A percentile compares a stretch with the other conserved stretches of the same genome.
Evolutionary conservation across 30 jellyfish, hydroid and myxozoan genomes (phyloP).

Genomic region (Aurelia aurita complex sp. Pacific): DNA sequence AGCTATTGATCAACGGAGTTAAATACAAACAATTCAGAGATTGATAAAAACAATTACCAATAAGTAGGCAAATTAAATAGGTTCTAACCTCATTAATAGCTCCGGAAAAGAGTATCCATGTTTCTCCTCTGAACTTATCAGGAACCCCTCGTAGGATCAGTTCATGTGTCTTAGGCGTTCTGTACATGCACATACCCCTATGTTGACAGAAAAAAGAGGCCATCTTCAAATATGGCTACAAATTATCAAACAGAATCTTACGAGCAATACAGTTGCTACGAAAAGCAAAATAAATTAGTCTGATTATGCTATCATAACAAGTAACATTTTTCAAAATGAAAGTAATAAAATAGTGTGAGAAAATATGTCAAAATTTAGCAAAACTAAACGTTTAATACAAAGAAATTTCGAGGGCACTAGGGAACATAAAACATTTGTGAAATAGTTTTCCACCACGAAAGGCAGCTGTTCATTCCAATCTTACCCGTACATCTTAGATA

Average conservation of each 20-base stretch:
- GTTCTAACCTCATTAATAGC: constrained; percentile 88
- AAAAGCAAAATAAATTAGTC: too few relatives aligned
- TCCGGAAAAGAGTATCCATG: constrained; percentile 94
- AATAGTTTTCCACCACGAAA: too few relatives aligned
- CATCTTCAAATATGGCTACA: not conserved
- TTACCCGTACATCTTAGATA: too few relatives aligned
- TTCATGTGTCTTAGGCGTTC: constrained; percentile 93
- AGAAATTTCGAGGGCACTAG: not conserved
- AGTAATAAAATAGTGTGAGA: too few relatives aligned
- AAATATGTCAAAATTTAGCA: not conserved
- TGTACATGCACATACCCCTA: constrained; percentile 94
- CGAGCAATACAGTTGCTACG: too few relatives aligned
- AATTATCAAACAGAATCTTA: not conserved
- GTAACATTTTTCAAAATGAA: too few relatives aligned
- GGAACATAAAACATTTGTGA: not conserved
- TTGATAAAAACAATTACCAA: too few relatives aligned
- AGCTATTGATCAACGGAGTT: too few relatives aligned
- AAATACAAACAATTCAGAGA: too few relatives aligned
- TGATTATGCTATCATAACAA: too few relatives aligned
- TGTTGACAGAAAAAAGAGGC: not conserved
- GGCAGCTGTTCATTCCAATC: too few relatives aligned
- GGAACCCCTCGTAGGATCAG: constrained; percentile 90
- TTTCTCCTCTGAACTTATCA: constrained; percentile 93
- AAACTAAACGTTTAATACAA: not conserved
- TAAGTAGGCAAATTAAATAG: not conserved